Base-by-base conservation (phyloP, 2,797 vertebrate genomes). In the Pangasius larnaudii region DNA sequence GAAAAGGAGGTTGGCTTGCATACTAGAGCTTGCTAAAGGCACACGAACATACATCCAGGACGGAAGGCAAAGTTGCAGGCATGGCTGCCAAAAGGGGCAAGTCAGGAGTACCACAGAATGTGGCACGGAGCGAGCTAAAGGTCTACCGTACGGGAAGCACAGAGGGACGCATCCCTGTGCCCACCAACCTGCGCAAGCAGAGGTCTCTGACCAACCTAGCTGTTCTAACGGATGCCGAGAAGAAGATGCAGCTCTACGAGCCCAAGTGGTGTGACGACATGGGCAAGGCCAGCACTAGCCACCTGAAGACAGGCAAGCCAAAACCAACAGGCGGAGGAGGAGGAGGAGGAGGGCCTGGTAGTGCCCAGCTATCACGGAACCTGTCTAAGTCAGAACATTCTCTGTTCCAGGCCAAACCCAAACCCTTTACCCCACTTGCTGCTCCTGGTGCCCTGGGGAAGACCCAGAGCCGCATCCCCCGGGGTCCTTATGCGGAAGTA, bases 201-300 rank as follows among this genome's bases (percentile, higher is more conserved):
- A 97, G 98, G 93, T 99, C 98, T 1, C 97, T 99, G 91, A 99
- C 98, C 89, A 99, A 99, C 95, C 97, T 99, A 86, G 97, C 98
- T 18, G 97, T 99, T 85, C 97, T 99, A 91, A 99, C 98, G 1
- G 98, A 99, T 89, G 96, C 97, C 0, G 98, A 99, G 95, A 99
- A 99, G 92, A 99, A 99, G 96, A 95, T 98, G 94, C 98, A 98
- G 93, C 97, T 99, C 13, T 99, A 97, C 46, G 98, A 98, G 92
- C 98, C 98, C 65, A 97, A 97, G 92, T 99, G 98, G 98, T 98
- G 98, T 87, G 98, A 99, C 91, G 98, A 99, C 90, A 97, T 99
- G 96, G 95, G 97, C 93, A 96, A 96, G 91, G 93, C 97, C 1
- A 95, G 97, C 85, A 93, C 93, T 1, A 96, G 95, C 67, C 93